Conservation (phyloP, 2,888 invertebrate species). For the Sphaeridia pumilis region DNA sequence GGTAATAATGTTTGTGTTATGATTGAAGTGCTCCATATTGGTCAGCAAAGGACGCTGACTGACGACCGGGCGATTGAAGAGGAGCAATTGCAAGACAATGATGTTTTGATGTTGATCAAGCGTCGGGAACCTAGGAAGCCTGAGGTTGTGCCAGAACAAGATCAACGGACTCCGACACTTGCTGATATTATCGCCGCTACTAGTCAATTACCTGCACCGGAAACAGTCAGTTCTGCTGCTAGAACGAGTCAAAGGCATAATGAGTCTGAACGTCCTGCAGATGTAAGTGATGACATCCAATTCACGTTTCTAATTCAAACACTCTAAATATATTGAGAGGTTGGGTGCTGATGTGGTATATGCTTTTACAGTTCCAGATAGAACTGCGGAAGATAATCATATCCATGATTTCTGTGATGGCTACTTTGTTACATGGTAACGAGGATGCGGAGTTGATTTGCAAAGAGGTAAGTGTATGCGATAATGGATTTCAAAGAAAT, state of each 20-base stretch:
- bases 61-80: slow-evolving; percentile 39
- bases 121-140: slow-evolving; percentile 10
- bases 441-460: slow-evolving; percentile 27
- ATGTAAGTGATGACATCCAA: too few species aligned
- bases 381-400: slow-evolving; percentile 56
- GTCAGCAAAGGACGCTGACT: slow-evolving; percentile 38
- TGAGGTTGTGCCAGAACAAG: slow-evolving; percentile 37
- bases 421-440: slow-evolving; percentile 27
- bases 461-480: slow-evolving; percentile 17
- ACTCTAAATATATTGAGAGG: too few species aligned
- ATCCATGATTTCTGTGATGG: slow-evolving; percentile 45
- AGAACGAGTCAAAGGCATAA: too few species aligned
- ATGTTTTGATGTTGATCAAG: slow-evolving; percentile 35
- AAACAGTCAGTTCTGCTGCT: slow-evolving; percentile 1
- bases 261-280: slow-evolving; percentile 42
- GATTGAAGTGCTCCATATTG: slow-evolving; percentile 37
- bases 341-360: too few species aligned
- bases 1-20: not conserved
- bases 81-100: slow-evolving; percentile 39
- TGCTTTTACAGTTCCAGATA: slow-evolving; percentile 47
- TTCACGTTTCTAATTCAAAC: too few species aligned
- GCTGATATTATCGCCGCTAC: slow-evolving; percentile 44
- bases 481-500: too few species aligned
- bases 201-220: slow-evolving; percentile 37
- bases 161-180: slow-evolving; percentile 43